Evolutionary conservation across 2,113 vertebrate species (phyloP).

Genomic region (Calyptomena viridis): DNA sequence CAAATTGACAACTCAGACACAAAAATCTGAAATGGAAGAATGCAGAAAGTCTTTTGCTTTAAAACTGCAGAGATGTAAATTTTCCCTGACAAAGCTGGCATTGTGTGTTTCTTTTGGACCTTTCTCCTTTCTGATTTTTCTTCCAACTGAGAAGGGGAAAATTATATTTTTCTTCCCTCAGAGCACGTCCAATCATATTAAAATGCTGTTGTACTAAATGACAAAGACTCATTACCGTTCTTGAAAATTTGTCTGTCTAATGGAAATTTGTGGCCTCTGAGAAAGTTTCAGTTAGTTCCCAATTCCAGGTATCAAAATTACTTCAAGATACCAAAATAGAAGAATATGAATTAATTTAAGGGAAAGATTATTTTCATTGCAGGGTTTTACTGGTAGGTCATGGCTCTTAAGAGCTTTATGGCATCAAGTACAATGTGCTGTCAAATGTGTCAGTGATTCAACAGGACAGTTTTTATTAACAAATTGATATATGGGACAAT

Average conservation of each 20-base stretch:
- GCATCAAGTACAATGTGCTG: not conserved
- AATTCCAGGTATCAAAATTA: conserved; percentile 9
- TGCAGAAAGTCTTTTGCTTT: not conserved
- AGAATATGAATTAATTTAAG: not conserved
- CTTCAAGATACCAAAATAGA: not conserved
- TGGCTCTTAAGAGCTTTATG: not conserved
- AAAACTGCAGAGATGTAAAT: conserved; percentile 26
- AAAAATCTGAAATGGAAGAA: conserved; percentile 37
- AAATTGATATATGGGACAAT: not conserved
- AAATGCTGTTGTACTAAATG: conserved; percentile 44
- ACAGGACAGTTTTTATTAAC: not conserved
- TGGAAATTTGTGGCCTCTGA: conserved; percentile 25
- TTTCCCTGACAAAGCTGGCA: not conserved
- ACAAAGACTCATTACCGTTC: conserved; percentile 26
- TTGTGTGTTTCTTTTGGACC: not conserved
- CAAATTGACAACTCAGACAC: conserved; percentile 22
- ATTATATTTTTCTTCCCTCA: not conserved
- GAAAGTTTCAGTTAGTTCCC: conserved; percentile 36
- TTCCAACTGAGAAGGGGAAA: not conserved
- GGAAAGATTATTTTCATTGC: conserved; percentile 16
- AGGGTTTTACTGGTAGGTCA: not conserved
- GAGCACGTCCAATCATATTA: not conserved
- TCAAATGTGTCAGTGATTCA: not conserved
- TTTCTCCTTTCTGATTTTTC: conserved; percentile 2
- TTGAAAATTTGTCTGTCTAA: conserved; percentile 21